A percentile compares a stretch with the other conserved stretches of the same genome.
phyloP scores from a whole-genome alignment of 2,797 vertebrate species.

The Pristis pectinata region DNA sequence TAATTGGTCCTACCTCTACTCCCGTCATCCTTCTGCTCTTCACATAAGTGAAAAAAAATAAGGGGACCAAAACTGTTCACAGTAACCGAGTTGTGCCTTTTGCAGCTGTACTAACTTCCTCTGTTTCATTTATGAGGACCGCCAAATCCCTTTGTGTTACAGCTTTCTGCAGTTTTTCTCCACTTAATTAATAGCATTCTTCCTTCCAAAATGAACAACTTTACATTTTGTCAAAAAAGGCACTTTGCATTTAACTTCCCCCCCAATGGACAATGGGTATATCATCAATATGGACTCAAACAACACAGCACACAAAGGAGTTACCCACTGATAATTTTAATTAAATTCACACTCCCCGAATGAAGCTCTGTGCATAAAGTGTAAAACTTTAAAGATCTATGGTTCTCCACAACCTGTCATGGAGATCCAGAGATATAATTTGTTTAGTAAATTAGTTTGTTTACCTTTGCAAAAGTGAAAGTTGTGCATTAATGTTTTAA shows the following conservation, averaged over 20 bases:
- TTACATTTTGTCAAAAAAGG: background rate
- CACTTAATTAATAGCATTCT: too few relatives aligned
- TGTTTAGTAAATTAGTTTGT: background rate
- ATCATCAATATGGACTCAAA: background rate
- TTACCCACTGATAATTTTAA: background rate
- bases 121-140: too few relatives aligned
- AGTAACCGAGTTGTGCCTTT: too few relatives aligned
- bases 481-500: background rate
- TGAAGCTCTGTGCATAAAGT: background rate
- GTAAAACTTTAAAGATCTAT: background rate
- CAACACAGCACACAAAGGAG: background rate
- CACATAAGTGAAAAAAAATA: too few relatives aligned
- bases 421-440: background rate
- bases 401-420: background rate
- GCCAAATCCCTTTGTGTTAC: too few relatives aligned
- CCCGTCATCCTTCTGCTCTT: too few relatives aligned
- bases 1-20: too few relatives aligned
- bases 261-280: background rate
- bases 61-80: too few relatives aligned
- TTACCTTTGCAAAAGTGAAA: background rate
- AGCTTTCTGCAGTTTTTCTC: too few relatives aligned
- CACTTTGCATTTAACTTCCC: background rate
- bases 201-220: too few relatives aligned
- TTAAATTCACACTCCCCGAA: slow-evolving; percentile 1
- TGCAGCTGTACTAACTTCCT: too few relatives aligned